phyloP scores from a whole-genome alignment of 2,113 vertebrate species.

The Stegastes partitus region DNA sequence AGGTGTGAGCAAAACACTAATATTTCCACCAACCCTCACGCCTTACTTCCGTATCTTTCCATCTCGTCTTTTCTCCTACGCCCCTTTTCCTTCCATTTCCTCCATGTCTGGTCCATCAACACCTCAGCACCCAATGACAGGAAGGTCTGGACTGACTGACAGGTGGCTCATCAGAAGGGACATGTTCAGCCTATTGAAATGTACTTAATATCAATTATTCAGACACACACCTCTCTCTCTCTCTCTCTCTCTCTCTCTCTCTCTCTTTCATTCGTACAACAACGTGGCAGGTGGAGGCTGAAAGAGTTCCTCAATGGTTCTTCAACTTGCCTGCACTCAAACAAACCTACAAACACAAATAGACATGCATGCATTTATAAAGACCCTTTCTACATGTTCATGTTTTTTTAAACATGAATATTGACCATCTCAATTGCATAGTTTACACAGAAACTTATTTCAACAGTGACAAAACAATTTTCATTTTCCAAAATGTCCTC shows the following conservation, averaged over 20 bases:
- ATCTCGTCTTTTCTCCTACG: constrained; percentile 6
- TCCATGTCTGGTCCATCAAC: constrained; percentile 32
- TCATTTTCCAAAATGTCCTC: no score
- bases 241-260: constrained; percentile 40
- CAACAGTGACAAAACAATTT: no score
- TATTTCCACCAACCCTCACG: not conserved
- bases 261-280: constrained; percentile 13
- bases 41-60: not conserved
- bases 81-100: constrained; percentile 25
- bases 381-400: no score
- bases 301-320: constrained; percentile 25
- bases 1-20: constrained; percentile 41
- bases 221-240: constrained; percentile 55
- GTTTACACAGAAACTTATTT: no score
- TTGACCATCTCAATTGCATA: no score
- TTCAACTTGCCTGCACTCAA: constrained; percentile 14
- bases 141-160: constrained; percentile 76
- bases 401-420: no score
- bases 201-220: constrained; percentile 87
- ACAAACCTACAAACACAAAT: constrained; percentile 39
- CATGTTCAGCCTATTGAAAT: constrained; percentile 84
- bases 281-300: constrained; percentile 42
- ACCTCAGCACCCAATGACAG: constrained; percentile 47
- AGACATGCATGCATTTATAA: not conserved
- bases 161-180: constrained; percentile 79